A percentile compares a stretch with the other conserved stretches of the same genome.
Evolutionary conservation across 2,113 vertebrate species (phyloP).

Genomic region (Malurus elegans): DNA sequence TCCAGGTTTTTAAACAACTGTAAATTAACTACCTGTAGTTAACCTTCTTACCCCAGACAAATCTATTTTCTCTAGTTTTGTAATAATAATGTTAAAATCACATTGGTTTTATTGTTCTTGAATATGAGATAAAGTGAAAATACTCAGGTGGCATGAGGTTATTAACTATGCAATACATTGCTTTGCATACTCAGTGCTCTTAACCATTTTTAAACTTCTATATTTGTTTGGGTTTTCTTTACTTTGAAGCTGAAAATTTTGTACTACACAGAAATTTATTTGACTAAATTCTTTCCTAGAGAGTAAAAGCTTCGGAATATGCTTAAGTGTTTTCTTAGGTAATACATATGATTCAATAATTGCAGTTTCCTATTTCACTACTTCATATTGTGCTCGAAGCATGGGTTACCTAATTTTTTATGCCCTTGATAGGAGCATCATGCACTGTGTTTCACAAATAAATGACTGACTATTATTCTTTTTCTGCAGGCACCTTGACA

Average conservation of each 20-base stretch:
- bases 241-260: not conserved
- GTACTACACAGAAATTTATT: not conserved
- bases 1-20: not conserved
- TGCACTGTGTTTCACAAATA: not conserved
- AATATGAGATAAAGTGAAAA: not conserved
- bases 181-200: fast-evolving
- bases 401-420: not conserved
- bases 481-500: conserved; percentile 2
- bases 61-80: not conserved
- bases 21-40: not conserved
- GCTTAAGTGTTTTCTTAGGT: not conserved
- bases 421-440: not conserved
- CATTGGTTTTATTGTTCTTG: not conserved
- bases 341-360: not conserved
- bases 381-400: not conserved
- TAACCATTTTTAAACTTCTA: not conserved
- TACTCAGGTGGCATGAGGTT: not conserved
- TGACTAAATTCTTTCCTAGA: not conserved
- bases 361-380: not conserved
- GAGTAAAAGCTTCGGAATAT: not conserved
- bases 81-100: not conserved
- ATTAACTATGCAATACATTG: not conserved
- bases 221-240: not conserved
- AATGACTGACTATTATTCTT: not conserved
- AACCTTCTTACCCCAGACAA: not conserved